These are phyloP conservation scores for Takifugu flavidus DNA, from an alignment of 2,113 vertebrate species.

Conservation along the genomic window DNA sequence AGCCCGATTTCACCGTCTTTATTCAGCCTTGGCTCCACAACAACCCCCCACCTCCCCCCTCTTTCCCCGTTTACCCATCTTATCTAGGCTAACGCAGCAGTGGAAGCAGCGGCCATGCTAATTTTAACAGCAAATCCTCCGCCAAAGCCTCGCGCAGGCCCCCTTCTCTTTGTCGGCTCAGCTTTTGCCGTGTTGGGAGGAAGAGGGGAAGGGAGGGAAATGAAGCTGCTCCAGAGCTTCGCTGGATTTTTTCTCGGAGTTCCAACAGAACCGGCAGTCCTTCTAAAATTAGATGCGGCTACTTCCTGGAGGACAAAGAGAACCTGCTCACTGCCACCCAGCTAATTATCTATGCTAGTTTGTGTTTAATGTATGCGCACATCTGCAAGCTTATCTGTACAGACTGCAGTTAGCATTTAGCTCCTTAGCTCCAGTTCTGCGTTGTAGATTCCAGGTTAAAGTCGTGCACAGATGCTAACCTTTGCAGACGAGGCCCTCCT, in stretches of 20 bases:
- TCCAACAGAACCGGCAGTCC: constrained; percentile 50
- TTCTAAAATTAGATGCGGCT: constrained; percentile 40
- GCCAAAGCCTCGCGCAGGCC: constrained; percentile 56
- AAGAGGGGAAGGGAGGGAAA: constrained; percentile 3
- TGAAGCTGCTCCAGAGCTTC: constrained; percentile 8
- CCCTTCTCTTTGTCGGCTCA: constrained; percentile 44
- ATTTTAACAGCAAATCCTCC: constrained; percentile 69
- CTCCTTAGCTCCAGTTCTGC: not conserved
- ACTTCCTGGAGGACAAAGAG: constrained; percentile 16
- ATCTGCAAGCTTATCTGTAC: too few relatives aligned
- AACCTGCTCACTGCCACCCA: not conserved
- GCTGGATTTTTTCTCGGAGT: constrained; percentile 27
- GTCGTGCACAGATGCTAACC: constrained; percentile 70
- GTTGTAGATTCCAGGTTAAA: not conserved
- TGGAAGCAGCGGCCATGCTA: constrained; percentile 50
- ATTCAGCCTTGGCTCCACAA: constrained; percentile 36
- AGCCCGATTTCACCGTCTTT: constrained; percentile 44
- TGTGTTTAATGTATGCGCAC: too few relatives aligned
- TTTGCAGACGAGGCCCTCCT: constrained; percentile 90
- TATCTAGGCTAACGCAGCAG: constrained; percentile 74
- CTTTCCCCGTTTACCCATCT: constrained; percentile 42
- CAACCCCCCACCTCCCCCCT: constrained; percentile 14
- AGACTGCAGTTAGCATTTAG: too few relatives aligned
- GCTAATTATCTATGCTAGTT: too few relatives aligned
- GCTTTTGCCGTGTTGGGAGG: constrained; percentile 29